Evolutionary conservation across 2,113 vertebrate species (phyloP).

Genomic region (Excalfactoria chinensis): DNA sequence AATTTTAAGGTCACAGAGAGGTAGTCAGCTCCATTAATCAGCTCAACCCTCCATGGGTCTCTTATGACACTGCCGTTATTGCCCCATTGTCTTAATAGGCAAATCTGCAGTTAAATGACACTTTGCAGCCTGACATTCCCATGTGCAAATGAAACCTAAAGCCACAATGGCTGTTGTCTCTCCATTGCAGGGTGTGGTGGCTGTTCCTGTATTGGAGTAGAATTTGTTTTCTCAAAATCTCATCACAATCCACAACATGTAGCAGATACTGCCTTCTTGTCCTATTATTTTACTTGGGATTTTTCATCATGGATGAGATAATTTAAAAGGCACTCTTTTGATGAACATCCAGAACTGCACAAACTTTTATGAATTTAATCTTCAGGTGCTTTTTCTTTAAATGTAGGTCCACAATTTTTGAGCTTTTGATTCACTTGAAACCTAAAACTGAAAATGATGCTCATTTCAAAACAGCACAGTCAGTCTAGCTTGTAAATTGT

Average conservation of each 20-base stretch:
- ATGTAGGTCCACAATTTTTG: not conserved
- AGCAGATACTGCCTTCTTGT: not conserved
- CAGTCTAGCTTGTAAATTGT: not conserved
- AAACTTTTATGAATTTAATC: not conserved
- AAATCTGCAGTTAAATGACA: conserved; percentile 46
- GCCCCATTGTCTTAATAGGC: conserved; percentile 49
- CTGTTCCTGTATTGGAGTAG: conserved; percentile 21
- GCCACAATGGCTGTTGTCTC: not conserved
- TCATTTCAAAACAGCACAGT: not conserved
- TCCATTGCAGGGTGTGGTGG: conserved; percentile 14
- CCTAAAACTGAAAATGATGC: not conserved
- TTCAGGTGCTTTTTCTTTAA: not conserved
- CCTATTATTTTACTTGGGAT: not conserved
- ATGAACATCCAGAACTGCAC: not conserved
- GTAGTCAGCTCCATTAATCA: conserved; percentile 55
- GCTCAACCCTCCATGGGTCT: conserved; percentile 3
- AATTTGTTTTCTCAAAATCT: conserved; percentile 53
- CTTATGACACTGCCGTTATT: conserved; percentile 28
- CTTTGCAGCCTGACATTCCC: not conserved
- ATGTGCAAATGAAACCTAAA: conserved; percentile 24
- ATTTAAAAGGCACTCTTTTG: not conserved
- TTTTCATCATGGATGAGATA: not conserved
- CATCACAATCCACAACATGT: conserved; percentile 48
- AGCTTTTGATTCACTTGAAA: not conserved
- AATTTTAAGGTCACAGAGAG: conserved; percentile 44